These are phyloP conservation scores for Lethocerus indicus DNA, from an alignment of 1,140 invertebrate species.

Conservation along the genomic window DNA sequence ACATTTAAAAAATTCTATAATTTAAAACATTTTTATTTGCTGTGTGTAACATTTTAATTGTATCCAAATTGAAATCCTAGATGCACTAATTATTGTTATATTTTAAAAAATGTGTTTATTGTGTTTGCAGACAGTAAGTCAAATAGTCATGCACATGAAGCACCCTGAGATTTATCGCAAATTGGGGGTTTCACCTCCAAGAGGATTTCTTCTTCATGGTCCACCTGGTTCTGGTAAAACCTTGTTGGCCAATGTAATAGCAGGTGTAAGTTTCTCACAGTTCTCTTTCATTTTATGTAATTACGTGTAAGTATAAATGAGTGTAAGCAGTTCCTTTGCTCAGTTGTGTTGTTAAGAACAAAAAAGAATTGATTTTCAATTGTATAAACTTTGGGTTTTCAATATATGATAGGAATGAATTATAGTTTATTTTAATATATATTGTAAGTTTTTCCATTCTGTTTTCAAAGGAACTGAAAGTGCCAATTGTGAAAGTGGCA, in stretches of 20 bases:
- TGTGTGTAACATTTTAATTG: no score
- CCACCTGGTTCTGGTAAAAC: constrained; percentile 91
- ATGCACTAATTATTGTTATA: neutral
- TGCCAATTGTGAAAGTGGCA: constrained; percentile 70
- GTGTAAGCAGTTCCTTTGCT: no score
- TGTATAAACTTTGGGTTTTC: neutral
- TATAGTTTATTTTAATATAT: constrained; percentile 81
- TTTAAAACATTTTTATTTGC: no score
- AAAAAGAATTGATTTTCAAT: constrained; percentile 1
- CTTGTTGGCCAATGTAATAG: constrained; percentile 77
- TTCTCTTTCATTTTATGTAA: no score
- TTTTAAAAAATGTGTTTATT: neutral
- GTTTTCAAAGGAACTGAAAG: constrained; percentile 33
- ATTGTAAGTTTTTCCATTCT: constrained; percentile 41
- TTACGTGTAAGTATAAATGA: no score
- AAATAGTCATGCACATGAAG: constrained; percentile 18
- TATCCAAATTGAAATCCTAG: no score
- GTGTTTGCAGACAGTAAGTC: constrained; percentile 15
- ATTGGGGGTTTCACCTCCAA: constrained; percentile 62
- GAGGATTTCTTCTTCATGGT: constrained; percentile 75
- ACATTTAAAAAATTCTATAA: no score
- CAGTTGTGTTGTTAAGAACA: no score
- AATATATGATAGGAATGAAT: constrained; percentile 13
- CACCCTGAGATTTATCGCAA: constrained; percentile 34
- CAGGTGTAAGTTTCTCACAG: constrained; percentile 64